Percentiles rank a stretch among this genome's conserved stretches.
Conservation (phyloP, 2,113 vertebrate genomes). For the Ivindomyrus marchei region DNA sequence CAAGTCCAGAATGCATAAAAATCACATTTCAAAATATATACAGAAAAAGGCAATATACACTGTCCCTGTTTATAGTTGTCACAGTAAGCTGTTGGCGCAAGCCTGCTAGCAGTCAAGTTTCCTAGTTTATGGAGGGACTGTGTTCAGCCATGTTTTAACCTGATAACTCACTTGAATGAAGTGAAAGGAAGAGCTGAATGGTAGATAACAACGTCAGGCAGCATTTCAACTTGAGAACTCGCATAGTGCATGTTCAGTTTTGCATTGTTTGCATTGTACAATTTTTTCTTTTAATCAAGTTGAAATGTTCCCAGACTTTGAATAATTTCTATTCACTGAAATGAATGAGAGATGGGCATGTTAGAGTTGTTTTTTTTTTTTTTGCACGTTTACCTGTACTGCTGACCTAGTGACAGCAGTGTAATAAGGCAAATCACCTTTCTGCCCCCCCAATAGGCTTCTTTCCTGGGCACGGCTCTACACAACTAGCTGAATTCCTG, state of each 20-base stretch:
- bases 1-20: neutral
- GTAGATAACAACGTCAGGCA: neutral
- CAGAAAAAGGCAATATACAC: neutral
- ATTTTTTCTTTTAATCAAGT: neutral
- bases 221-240: neutral
- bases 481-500: constrained; percentile 36
- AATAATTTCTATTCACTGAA: neutral
- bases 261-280: neutral
- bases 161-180: neutral
- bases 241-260: neutral
- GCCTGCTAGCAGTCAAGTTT: neutral
- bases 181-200: neutral
- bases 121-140: neutral
- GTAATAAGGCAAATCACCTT: neutral
- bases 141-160: neutral
- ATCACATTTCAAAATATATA: neutral
- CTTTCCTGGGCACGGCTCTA: constrained; percentile 32
- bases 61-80: neutral
- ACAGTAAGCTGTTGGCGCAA: neutral
- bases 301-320: neutral
- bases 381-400: neutral
- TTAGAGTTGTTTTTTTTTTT: neutral
- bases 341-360: neutral
- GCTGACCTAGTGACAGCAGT: neutral
- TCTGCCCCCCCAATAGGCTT: constrained; percentile 30